Evolutionary conservation across 92 coral and sea anemone genomes (phyloP).

Genomic region (Phenganax subtilis): DNA sequence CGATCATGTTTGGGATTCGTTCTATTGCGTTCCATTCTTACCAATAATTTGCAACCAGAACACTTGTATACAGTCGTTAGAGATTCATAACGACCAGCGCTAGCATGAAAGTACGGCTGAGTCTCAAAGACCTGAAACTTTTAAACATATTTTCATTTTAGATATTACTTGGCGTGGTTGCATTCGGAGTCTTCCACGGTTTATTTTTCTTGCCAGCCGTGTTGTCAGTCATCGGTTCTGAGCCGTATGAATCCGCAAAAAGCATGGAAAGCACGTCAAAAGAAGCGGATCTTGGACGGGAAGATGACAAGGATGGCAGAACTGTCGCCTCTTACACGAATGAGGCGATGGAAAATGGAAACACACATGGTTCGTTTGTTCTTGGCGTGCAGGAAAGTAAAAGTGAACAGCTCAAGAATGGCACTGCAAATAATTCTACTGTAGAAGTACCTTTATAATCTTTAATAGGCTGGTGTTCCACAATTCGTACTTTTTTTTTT

Average conservation of each 20-base stretch:
- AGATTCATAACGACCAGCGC: background rate
- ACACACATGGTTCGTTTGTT: background rate
- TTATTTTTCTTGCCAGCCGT: slow-evolving; percentile 76
- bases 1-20: no score
- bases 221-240: slow-evolving; percentile 76
- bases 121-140: background rate
- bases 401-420: background rate
- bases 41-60: background rate
- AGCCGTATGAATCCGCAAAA: slow-evolving; percentile 79
- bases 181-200: slow-evolving; percentile 91
- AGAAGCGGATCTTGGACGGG: slow-evolving; percentile 16
- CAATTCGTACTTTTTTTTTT: background rate
- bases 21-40: no score
- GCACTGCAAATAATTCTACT: background rate
- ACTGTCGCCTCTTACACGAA: slow-evolving; percentile 6
- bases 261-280: slow-evolving; percentile 31
- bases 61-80: background rate
- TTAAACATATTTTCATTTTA: slow-evolving; percentile 7
- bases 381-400: background rate
- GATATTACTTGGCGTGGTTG: slow-evolving; percentile 85
- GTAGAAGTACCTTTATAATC: slow-evolving; percentile 5
- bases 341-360: slow-evolving; percentile 5
- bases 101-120: background rate
- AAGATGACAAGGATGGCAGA: background rate
- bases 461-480: background rate